These are phyloP conservation scores for Equus quagga DNA, from an alignment of 2,113 vertebrate genomes.

Conservation along the genomic window DNA sequence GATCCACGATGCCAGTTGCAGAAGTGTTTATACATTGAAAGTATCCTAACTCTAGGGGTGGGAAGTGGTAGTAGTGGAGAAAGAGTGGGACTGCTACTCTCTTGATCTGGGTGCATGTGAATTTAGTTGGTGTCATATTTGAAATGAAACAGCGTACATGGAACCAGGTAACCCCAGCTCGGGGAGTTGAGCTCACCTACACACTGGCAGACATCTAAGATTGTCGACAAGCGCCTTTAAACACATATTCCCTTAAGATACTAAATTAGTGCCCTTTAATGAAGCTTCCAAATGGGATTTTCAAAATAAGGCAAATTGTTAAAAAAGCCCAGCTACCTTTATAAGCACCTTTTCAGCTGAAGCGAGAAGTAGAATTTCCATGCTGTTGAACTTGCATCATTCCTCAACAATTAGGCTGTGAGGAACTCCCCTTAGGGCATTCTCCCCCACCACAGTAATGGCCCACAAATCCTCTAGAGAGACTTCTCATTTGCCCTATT, in stretches of 20 bases:
- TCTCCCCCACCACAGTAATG: background rate
- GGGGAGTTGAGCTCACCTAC: conserved; percentile 73
- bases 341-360: conserved; percentile 78
- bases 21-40: background rate
- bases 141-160: conserved; percentile 26
- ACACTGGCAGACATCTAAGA: conserved; percentile 68
- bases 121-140: background rate
- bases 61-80: no score
- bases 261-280: conserved; percentile 80
- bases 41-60: background rate
- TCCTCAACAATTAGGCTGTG: conserved; percentile 50
- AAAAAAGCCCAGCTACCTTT: conserved; percentile 75
- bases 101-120: background rate
- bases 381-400: conserved; percentile 66
- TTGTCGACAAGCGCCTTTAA: conserved; percentile 74
- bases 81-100: background rate
- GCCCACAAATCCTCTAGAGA: conserved; percentile 49
- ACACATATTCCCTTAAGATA: conserved; percentile 69
- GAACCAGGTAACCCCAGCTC: conserved; percentile 69
- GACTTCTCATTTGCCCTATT: conserved; percentile 53
- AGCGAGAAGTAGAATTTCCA: conserved; percentile 76
- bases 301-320: conserved; percentile 77
- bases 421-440: conserved; percentile 48
- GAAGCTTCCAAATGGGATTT: conserved; percentile 83
- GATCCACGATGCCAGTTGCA: no score